Conservation (phyloP, 2,113 vertebrate species). For the Campylomormyrus tamandua region DNA sequence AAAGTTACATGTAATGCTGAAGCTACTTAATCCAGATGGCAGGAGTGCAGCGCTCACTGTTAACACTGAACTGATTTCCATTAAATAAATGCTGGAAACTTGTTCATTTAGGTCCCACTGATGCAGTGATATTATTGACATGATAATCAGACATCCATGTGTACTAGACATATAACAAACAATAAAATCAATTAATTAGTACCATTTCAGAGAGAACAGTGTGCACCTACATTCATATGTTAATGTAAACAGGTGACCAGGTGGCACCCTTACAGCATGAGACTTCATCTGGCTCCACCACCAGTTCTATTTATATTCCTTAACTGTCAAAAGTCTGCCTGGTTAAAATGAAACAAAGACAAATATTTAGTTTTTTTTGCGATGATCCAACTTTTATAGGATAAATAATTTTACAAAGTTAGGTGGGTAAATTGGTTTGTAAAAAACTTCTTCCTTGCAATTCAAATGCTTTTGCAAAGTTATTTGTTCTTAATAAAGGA, state of each 20-base stretch:
- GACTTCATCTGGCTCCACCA: too few species aligned
- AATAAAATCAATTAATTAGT: background rate
- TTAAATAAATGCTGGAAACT: background rate
- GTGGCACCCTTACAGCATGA: too few species aligned
- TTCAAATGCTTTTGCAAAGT: background rate
- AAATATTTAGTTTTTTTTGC: background rate
- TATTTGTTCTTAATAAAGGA: background rate
- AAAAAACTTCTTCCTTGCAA: background rate
- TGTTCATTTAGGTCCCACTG: background rate
- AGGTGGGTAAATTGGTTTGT: background rate
- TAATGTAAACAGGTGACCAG: background rate
- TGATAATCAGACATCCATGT: background rate
- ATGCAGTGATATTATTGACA: background rate
- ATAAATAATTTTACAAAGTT: background rate
- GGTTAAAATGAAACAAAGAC: background rate
- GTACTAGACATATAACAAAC: background rate
- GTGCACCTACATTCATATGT: background rate
- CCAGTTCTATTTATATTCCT: too few species aligned
- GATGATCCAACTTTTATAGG: background rate
- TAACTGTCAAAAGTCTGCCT: background rate
- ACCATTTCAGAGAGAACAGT: background rate
- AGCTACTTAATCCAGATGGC: background rate
- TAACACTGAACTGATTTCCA: background rate
- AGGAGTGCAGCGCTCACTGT: background rate
- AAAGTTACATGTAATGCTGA: background rate